These are phyloP conservation scores for Synanthedon andrenaeformis DNA, from an alignment of 2,888 invertebrate species.

Conservation along the genomic window DNA sequence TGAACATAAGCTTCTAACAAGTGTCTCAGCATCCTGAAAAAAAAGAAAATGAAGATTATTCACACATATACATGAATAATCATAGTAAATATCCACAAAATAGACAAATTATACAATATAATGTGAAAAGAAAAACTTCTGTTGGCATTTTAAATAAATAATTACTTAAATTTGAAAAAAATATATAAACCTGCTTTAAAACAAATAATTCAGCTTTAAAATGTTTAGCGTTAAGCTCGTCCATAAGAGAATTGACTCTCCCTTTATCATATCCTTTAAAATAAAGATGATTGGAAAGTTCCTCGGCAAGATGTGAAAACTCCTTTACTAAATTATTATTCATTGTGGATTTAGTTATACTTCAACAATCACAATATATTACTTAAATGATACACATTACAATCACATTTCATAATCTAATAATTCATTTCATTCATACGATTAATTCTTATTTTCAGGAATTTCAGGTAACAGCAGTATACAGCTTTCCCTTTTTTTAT, in stretches of 20 bases:
- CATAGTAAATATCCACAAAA: neutral
- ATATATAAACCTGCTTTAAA: slow-evolving; percentile 39
- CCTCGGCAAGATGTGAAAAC: slow-evolving; percentile 41
- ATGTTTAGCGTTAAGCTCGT: slow-evolving; percentile 74
- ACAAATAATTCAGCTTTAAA: slow-evolving; percentile 60
- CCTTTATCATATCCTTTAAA: slow-evolving; percentile 52
- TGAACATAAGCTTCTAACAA: slow-evolving; percentile 40
- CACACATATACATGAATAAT: neutral
- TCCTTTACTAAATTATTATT: slow-evolving; percentile 23
- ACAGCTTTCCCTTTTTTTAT: too few species aligned
- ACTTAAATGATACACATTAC: too few species aligned
- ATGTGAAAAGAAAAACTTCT: slow-evolving; percentile 15
- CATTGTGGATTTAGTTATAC: slow-evolving; percentile 14
- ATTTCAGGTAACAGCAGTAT: too few species aligned
- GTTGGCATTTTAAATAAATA: neutral
- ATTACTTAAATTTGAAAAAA: neutral
- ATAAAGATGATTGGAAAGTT: slow-evolving; percentile 44
- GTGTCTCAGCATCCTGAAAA: slow-evolving; percentile 37
- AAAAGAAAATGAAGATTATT: slow-evolving; percentile 12
- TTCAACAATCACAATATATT: too few species aligned
- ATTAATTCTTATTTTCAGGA: too few species aligned
- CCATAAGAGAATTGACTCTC: slow-evolving; percentile 65
- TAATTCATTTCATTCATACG: too few species aligned
- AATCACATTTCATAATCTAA: too few species aligned
- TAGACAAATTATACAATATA: slow-evolving; percentile 12